phyloP scores from a whole-genome alignment of 2,797 vertebrate species.

The Rhodeus uyekii region DNA sequence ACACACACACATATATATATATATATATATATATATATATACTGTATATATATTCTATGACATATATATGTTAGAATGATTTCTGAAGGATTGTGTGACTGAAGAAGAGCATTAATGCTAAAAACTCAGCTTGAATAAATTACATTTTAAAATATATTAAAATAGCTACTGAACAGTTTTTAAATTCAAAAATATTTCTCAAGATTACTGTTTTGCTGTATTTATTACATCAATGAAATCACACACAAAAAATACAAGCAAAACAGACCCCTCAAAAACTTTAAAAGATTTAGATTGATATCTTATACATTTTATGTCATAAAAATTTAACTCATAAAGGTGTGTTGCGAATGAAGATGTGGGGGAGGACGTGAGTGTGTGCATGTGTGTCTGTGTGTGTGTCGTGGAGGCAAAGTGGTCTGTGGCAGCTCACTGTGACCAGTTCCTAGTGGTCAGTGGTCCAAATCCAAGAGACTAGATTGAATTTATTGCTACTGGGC shows the following conservation, averaged over 20 bases:
- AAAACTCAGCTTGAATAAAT: neutral
- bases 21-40: no score
- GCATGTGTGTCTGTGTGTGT: conserved; percentile 64
- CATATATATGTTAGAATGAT: neutral
- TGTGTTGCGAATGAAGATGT: conserved; percentile 20
- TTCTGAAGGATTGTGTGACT: neutral
- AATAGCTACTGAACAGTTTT: neutral
- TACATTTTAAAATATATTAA: neutral
- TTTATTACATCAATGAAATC: neutral
- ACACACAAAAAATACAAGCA: neutral
- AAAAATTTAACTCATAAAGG: conserved; percentile 19
- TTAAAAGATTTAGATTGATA: conserved; percentile 8
- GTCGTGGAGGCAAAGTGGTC: conserved; percentile 75
- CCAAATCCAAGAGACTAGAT: conserved; percentile 78
- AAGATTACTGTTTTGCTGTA: neutral
- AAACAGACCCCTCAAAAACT: neutral
- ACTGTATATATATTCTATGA: no score
- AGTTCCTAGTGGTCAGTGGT: conserved; percentile 78
- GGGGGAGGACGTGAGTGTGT: conserved; percentile 5
- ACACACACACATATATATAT: no score
- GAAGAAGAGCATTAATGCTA: neutral
- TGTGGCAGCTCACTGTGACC: conserved; percentile 79
- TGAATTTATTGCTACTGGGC: conserved; percentile 81
- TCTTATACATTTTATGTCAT: conserved; percentile 24
- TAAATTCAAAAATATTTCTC: neutral